Evolutionary conservation across 2,113 vertebrate species (phyloP).

Genomic region (Chelonoidis abingdonii): DNA sequence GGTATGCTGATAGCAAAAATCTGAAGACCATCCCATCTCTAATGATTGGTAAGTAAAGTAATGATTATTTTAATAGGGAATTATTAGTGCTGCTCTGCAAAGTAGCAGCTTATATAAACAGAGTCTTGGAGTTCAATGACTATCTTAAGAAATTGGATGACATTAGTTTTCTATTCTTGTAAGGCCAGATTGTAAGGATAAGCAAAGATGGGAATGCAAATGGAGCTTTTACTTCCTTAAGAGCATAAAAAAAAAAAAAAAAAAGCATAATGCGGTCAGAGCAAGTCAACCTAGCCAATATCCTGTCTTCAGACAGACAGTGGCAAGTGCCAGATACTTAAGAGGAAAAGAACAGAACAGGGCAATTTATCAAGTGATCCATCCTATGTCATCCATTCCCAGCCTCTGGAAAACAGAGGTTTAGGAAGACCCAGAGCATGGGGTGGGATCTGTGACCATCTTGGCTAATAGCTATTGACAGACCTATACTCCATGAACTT

Average conservation of each 20-base stretch:
- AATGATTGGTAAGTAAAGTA: neutral
- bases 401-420: neutral
- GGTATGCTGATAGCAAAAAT: neutral
- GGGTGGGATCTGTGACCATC: neutral
- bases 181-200: neutral
- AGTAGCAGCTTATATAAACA: neutral
- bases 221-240: neutral
- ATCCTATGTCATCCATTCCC: neutral
- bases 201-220: neutral
- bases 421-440: neutral
- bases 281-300: neutral
- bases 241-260: neutral
- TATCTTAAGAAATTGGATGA: neutral
- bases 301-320: neutral
- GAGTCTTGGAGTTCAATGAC: neutral
- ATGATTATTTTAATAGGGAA: neutral
- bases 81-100: neutral
- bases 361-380: neutral
- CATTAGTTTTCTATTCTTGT: neutral
- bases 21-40: neutral
- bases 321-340: neutral
- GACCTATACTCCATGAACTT: neutral
- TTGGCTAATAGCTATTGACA: neutral
- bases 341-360: neutral
- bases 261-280: neutral